Evolutionary conservation across 2,113 vertebrate genomes (phyloP).

Genomic region (Copsychus sechellarum): DNA sequence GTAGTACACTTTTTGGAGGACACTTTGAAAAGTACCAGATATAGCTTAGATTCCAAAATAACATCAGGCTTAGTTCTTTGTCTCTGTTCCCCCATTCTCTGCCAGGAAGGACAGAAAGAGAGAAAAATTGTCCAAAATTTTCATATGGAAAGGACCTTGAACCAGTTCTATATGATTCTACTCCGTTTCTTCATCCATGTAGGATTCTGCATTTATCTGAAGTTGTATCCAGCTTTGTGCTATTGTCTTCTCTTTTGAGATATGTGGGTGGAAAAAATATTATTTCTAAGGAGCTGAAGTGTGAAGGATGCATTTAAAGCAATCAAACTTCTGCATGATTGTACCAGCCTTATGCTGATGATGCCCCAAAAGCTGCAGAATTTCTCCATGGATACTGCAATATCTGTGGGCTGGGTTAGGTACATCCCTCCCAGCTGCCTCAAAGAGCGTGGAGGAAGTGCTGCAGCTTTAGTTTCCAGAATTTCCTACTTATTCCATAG

Average conservation of each 20-base stretch:
- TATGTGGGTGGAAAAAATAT: not conserved
- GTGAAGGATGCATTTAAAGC: conserved; percentile 9
- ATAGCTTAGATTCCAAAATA: not conserved
- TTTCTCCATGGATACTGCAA: conserved; percentile 48
- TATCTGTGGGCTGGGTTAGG: conserved; percentile 28
- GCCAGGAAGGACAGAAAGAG: not conserved
- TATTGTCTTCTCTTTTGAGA: conserved; percentile 8
- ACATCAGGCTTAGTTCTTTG: not conserved
- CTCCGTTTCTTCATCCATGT: not conserved
- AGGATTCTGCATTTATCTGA: not conserved
- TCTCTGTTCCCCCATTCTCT: not conserved
- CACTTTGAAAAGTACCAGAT: conserved; percentile 3
- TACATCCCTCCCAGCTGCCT: conserved; percentile 23
- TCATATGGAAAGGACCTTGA: not conserved
- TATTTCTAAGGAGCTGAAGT: conserved; percentile 4
- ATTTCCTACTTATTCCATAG: not conserved
- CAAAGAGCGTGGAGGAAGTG: not conserved
- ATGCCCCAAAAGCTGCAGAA: conserved; percentile 67
- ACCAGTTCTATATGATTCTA: not conserved
- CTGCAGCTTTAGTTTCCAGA: conserved; percentile 13
- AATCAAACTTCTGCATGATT: not conserved
- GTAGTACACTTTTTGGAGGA: conserved; percentile 5
- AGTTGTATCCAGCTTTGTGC: conserved; percentile 1
- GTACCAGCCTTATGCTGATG: conserved; percentile 30
- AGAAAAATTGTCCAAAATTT: not conserved